Percentiles rank a stretch among this genome's conserved stretches.
Evolutionary conservation across 1,140 invertebrate species (phyloP).

Genomic region (Saccostrea cuccullata): DNA sequence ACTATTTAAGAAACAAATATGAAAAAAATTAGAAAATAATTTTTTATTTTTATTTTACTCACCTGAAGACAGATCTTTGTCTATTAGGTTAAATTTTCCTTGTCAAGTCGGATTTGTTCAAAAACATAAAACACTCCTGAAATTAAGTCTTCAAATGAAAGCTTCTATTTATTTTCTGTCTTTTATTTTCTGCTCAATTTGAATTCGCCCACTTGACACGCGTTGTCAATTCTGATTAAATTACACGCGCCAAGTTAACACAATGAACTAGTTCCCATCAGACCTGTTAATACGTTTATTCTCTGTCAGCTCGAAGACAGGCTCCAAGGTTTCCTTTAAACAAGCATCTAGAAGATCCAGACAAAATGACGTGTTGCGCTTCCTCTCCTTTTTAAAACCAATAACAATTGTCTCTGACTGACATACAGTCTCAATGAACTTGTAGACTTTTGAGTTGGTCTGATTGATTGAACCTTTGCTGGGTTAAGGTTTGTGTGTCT

Average conservation of each 20-base stretch:
- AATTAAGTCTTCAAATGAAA: slow-evolving; percentile 16
- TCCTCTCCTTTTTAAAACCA: slow-evolving; percentile 1
- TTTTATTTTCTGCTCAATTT: slow-evolving; percentile 29
- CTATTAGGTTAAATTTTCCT: not conserved
- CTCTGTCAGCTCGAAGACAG: not conserved
- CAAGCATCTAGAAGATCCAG: not conserved
- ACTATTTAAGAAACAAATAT: too few relatives aligned
- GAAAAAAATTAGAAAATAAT: too few relatives aligned
- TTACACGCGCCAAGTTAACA: slow-evolving; percentile 19
- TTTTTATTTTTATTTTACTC: not conserved
- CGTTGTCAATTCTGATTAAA: slow-evolving; percentile 31
- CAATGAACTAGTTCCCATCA: slow-evolving; percentile 4
- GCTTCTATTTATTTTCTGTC: slow-evolving; percentile 36
- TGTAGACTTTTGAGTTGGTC: not conserved
- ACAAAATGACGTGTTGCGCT: not conserved
- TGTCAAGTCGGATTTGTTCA: not conserved
- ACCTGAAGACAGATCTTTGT: not conserved
- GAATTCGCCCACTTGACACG: slow-evolving; percentile 24
- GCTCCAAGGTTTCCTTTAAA: not conserved
- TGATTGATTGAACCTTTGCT: slow-evolving; percentile 12
- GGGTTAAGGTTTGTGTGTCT: not conserved
- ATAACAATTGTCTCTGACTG: not conserved
- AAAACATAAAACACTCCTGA: slow-evolving; percentile 24
- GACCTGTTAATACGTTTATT: slow-evolving; percentile 12
- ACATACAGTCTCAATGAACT: not conserved